A percentile compares a stretch with the other conserved stretches of the same genome.
Evolutionary conservation across 2,888 invertebrate species (phyloP).

Genomic region (Tenthredo livida): DNA sequence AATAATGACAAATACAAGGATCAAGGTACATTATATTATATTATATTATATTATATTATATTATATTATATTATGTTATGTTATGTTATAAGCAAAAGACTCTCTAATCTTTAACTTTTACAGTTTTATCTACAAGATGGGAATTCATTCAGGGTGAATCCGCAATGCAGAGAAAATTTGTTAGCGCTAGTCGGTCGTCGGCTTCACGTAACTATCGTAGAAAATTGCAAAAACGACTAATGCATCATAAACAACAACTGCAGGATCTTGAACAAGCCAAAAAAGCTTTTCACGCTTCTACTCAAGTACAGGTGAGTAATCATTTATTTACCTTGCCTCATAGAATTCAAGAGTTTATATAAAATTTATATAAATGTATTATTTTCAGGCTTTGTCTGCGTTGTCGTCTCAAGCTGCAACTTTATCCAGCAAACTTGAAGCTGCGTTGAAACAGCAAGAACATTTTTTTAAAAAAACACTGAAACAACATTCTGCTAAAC

Average conservation of each 20-base stretch:
- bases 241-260: slow-evolving; percentile 84
- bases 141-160: slow-evolving; percentile 93
- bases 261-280: slow-evolving; percentile 86
- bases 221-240: slow-evolving; percentile 86
- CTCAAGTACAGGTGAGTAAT: slow-evolving; percentile 74
- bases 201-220: slow-evolving; percentile 82
- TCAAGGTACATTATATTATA: slow-evolving; percentile 68
- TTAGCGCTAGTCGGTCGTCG: slow-evolving; percentile 71
- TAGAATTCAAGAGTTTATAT: not conserved
- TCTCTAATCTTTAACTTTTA: slow-evolving; percentile 42
- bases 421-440: slow-evolving; percentile 78
- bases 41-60: too few species aligned
- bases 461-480: slow-evolving; percentile 81
- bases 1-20: slow-evolving; percentile 74
- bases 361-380: not conserved
- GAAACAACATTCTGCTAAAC: slow-evolving; percentile 82
- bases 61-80: too few species aligned
- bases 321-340: not conserved
- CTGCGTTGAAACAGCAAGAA: slow-evolving; percentile 81
- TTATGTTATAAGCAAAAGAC: too few species aligned
- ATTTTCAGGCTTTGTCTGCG: slow-evolving; percentile 75
- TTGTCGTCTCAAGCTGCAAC: slow-evolving; percentile 77
- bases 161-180: slow-evolving; percentile 79
- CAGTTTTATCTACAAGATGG: slow-evolving; percentile 84
- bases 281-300: slow-evolving; percentile 82